Percentiles rank a stretch among this genome's conserved stretches.
Evolutionary conservation across 2,888 invertebrate species (phyloP).

Genomic region (Liopterus haemorrhoidalis): DNA sequence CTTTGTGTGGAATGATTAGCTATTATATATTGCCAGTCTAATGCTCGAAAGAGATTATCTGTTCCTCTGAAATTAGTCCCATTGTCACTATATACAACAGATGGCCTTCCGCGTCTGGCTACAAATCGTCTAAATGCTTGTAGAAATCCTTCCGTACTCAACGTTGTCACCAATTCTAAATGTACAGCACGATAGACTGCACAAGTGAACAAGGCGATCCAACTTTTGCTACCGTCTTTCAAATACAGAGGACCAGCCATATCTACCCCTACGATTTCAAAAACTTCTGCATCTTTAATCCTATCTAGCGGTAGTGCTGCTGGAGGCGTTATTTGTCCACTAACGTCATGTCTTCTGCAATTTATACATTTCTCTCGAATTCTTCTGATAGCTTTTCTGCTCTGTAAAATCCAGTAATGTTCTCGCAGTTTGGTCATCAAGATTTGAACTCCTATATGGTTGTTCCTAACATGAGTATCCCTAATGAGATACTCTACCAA

Average conservation of each 20-base stretch:
- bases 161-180: constrained; percentile 36
- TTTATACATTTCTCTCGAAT: constrained; percentile 25
- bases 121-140: constrained; percentile 29
- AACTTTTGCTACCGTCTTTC: constrained; percentile 30
- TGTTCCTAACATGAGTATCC: constrained; percentile 10
- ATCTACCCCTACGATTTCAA: constrained; percentile 38
- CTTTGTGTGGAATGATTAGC: too few species aligned
- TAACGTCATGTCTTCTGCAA: constrained; percentile 29
- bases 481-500: constrained; percentile 27
- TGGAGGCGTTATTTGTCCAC: constrained; percentile 24
- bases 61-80: constrained; percentile 4
- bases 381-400: constrained; percentile 24
- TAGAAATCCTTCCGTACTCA: constrained; percentile 35
- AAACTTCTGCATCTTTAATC: constrained; percentile 32
- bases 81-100: constrained; percentile 29
- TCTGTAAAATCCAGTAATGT: constrained; percentile 30
- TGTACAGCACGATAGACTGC: constrained; percentile 38
- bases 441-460: constrained; percentile 22
- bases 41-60: too few species aligned
- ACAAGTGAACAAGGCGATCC: constrained; percentile 40
- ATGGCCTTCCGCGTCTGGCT: constrained; percentile 31
- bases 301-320: constrained; percentile 35
- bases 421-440: constrained; percentile 28
- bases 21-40: too few species aligned
- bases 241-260: constrained; percentile 37